Percentiles rank a stretch among this genome's conserved stretches.
These are phyloP conservation scores for Nilaparvata lugens DNA, from an alignment of 1,140 invertebrate genomes.

Conservation along the genomic window DNA sequence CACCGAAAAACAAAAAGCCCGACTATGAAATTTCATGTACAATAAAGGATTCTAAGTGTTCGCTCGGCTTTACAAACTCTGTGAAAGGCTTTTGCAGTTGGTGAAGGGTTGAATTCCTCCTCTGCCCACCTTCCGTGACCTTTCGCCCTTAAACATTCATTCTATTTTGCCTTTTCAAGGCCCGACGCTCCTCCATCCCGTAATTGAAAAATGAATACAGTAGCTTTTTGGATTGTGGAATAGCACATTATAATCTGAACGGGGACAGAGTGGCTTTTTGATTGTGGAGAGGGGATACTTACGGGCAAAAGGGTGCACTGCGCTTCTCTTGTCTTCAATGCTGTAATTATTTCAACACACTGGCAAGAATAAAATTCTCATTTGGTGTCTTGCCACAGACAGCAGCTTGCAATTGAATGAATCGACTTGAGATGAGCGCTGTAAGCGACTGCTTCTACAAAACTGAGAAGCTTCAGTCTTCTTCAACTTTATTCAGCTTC, in stretches of 20 bases:
- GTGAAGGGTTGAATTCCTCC: too few relatives aligned
- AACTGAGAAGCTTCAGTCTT: too few relatives aligned
- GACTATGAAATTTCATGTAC: slow-evolving; percentile 6
- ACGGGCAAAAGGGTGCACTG: neutral
- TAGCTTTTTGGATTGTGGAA: neutral
- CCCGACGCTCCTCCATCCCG: neutral
- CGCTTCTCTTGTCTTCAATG: neutral
- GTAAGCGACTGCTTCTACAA: too few relatives aligned
- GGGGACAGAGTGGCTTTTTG: neutral
- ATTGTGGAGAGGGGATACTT: neutral
- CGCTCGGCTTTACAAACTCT: neutral
- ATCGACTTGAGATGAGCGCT: too few relatives aligned
- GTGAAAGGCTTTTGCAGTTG: neutral
- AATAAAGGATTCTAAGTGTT: slow-evolving; percentile 3
- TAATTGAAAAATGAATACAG: slow-evolving; percentile 6
- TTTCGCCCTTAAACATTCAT: neutral
- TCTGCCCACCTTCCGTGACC: neutral
- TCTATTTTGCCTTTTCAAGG: slow-evolving; percentile 4
- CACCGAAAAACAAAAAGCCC: neutral
- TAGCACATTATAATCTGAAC: too few relatives aligned
- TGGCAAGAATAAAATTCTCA: slow-evolving; percentile 1
- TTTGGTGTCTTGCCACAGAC: neutral
- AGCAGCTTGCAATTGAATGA: too few relatives aligned
- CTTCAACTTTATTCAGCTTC: too few relatives aligned
- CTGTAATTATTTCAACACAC: slow-evolving; percentile 1